Base-by-base conservation (phyloP, 2,797 vertebrate species). In the Periophthalmus magnuspinnatus region DNA sequence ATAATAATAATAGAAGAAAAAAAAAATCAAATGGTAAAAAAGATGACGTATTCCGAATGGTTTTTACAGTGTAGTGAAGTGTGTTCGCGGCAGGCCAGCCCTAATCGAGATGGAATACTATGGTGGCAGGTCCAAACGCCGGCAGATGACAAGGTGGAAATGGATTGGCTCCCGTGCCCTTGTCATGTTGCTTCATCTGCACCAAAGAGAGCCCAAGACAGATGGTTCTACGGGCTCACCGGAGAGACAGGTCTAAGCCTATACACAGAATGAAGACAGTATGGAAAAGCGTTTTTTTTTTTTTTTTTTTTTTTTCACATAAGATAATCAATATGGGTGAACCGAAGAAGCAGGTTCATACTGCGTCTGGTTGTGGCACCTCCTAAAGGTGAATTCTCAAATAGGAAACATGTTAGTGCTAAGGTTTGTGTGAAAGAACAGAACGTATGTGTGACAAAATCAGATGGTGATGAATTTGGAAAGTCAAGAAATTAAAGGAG, bases 31-130 rank as follows among this genome's bases (percentile, higher is more conserved):
- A 28, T 3, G 28, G 28, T 1, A n/a, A 52, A 52, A 52, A 45
- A 45, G 41, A 45, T 41, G 28, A 0, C 38, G 41, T 45, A 45
- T 45, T 45, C 3, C 45, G 19, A 52, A 52, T 52, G 6, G n/a
- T 10, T 57, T 54, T 22, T 55, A 24, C 24, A 57, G 55, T 32
- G 55, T 22, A 28, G 5, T 9, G 28, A 11, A 28, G 60, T 81
- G 74, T 95, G 85, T 89, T 69, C 57, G 81, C 76, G 81, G 93
- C 89, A 88, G 74, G 41, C 86, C 60, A 60, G 94, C 58, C 91
- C 94, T 89, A 90, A 93, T 86, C 69, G 93, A 93, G 96, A 97
- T 89, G 94, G 95, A 81, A 92, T 94, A 88, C 76, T 88, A 60
- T 84, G 93, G 72, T 94, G 95, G 89, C 90, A 85, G 89, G 92